Base-by-base conservation (phyloP, 37 sponge, comb jelly and placozoan genomes). In the Mnemiopsis leidyi region DNA sequence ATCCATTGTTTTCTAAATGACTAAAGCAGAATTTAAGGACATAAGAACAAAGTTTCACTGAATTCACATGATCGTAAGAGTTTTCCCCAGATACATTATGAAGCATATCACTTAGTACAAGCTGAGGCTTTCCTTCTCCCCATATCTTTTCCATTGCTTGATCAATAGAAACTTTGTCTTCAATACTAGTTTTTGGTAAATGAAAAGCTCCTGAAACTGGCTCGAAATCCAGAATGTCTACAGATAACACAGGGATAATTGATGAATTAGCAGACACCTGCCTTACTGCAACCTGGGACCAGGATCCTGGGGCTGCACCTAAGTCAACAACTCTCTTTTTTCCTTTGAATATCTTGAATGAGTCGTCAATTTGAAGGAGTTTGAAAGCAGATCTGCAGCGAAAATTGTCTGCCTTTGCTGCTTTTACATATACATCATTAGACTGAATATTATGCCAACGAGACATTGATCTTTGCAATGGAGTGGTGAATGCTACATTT, bases 261-360 rank as follows among this genome's bases (percentile, higher is more conserved):
- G 30, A n/a, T 7, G 26, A 5, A 23, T 29, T 24, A 7, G 7
- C 3, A 23, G n/a, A 5, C 5, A 18, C 29, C 25, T 23, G 5
- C 23, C 20, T 71, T 2, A 26, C 30, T 23, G 75, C 75, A 71
- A 71, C 23, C 20, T 71, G 75, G 3, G 75, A 29, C 75, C 75
- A 71, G 7, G 75, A 71, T 5, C 75, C 75, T 71, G 75, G 75
- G 3, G 75, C 75, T 29, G 75, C 75, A 71, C 75, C 75, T 23
- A 71, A 18, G 30, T 71, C 75, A 71, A 71, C 75, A 71, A 71
- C 75, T 5, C 75, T 13, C 5, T 23, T 29, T 5, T 26, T 29
- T 3, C 30, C 29, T 26, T 71, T 71, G 30, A 71, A 71, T 29
- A 71, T 23, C 7, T 18, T 71, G 23, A 71, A 71, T 26, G 29